Evolutionary conservation across 2,888 invertebrate species (phyloP).

Genomic region (Lutraria lutraria): DNA sequence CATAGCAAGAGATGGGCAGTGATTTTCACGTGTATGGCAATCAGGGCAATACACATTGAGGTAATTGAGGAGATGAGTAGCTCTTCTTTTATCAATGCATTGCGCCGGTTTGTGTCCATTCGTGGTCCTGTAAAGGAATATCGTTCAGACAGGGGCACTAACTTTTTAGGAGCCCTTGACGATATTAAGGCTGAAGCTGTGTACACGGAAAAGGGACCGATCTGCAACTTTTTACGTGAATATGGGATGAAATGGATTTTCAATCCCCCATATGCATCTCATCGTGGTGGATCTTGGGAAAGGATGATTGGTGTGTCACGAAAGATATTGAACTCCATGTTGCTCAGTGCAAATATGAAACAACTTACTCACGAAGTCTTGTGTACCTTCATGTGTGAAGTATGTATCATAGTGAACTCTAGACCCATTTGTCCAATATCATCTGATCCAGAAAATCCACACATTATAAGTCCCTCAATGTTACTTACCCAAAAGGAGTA

Average conservation of each 20-base stretch:
- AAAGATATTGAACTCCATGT: conserved; percentile 62
- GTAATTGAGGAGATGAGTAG: conserved; percentile 67
- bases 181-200: conserved; percentile 46
- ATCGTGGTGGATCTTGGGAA: conserved; percentile 66
- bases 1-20: conserved; percentile 63
- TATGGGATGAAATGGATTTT: conserved; percentile 53
- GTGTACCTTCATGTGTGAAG: conserved; percentile 55
- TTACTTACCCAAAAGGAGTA: conserved; percentile 60
- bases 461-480: conserved; percentile 52
- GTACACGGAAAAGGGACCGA: conserved; percentile 54
- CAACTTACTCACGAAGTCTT: no score
- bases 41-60: conserved; percentile 66
- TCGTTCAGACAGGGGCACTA: conserved; percentile 62
- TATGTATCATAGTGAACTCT: conserved; percentile 39
- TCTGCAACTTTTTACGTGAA: no score
- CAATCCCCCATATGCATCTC: conserved; percentile 64
- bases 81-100: conserved; percentile 68
- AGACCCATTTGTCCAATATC: conserved; percentile 44
- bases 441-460: conserved; percentile 50
- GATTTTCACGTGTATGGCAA: conserved; percentile 61
- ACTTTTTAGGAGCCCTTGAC: conserved; percentile 64
- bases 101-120: conserved; percentile 60
- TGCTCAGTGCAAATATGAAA: conserved; percentile 26
- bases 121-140: conserved; percentile 56
- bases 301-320: conserved; percentile 61